Evolutionary conservation across 2,888 invertebrate genomes (phyloP).

Genomic region (Caenorhabditis sp.): DNA sequence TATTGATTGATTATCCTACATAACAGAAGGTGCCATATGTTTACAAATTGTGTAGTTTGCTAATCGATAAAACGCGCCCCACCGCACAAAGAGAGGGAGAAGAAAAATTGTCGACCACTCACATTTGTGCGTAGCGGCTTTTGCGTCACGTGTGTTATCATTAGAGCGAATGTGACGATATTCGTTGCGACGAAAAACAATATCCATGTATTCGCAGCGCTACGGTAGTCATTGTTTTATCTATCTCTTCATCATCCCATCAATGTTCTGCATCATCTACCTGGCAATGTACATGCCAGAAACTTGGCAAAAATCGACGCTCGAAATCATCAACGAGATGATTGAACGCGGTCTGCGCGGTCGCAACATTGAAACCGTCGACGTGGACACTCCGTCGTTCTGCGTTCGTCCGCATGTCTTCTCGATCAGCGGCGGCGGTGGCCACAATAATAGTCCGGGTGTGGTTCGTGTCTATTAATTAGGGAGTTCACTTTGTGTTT

Average conservation of each 20-base stretch:
- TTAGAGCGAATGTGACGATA: no score
- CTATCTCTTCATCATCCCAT: slow-evolving; percentile 59
- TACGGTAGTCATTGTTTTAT: slow-evolving; percentile 60
- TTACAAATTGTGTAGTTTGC: no score
- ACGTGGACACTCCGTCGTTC: slow-evolving; percentile 16
- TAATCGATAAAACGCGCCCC: no score
- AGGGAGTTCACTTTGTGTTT: slow-evolving; percentile 10
- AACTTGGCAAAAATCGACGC: slow-evolving; percentile 55
- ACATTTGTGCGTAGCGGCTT: no score
- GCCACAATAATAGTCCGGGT: neutral
- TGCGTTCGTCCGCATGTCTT: slow-evolving; percentile 11
- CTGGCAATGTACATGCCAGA: slow-evolving; percentile 62
- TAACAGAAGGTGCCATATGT: no score
- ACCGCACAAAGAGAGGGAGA: no score
- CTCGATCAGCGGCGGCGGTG: neutral
- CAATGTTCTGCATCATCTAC: slow-evolving; percentile 52
- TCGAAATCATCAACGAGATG: slow-evolving; percentile 50
- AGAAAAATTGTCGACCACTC: no score
- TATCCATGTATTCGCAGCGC: no score
- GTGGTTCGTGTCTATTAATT: slow-evolving; percentile 10
- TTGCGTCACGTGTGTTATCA: no score
- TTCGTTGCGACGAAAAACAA: no score
- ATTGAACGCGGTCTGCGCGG: slow-evolving; percentile 20
- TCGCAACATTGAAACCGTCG: neutral
- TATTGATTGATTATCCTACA: no score